Base-by-base conservation (phyloP, 2,888 invertebrate genomes). In the Hyposoter didymator region DNA sequence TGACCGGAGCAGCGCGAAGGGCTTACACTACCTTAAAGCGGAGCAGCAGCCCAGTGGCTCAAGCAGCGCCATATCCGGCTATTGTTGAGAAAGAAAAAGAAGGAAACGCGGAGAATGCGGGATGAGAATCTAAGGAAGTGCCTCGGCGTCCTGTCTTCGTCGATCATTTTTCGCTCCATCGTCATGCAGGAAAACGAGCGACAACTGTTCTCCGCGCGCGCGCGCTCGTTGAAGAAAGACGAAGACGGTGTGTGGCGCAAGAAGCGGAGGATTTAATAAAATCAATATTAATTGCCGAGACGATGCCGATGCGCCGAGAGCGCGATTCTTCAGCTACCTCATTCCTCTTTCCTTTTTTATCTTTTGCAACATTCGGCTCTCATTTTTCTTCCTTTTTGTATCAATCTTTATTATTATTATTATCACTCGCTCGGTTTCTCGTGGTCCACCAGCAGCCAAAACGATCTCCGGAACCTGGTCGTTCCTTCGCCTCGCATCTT, bases 261-360 rank as follows among this genome's bases (percentile, higher is more conserved):
- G 91, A 90, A 92, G 89, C 78, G 89, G 89, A 85, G 87, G 87
- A 91, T 91, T 92, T 92, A 92, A 93, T 93, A 92, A 93, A 93
- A 92, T 92, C 92, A 92, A 92, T 93, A 93, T 93, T 93, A 93
- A 93, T 93, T 93, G 91, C 91, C 89, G 88, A 88, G 89, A 86
- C 88, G 84, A 87, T 89, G 89, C 87, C 86, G 88, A 88, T 89
- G 89, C 69, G 62, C 67, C 59, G 67, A 76, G 83, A 78, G 80
- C 79, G 82, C 76, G 67, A 67, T 72, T 80, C 76, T 49, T 80
- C 72, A 32, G 76, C 75, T 83, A 55, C 78, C 78, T 78, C 32
- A 78, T 78, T 67, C 82, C 59, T 35, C 35, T n/a, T 59, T 75
- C 49, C 66, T 67, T 66, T 74, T 67, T 59, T 69, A 74, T 39